Conservation (phyloP, 1,140 invertebrate genomes). For the Mylabris phalerata region DNA sequence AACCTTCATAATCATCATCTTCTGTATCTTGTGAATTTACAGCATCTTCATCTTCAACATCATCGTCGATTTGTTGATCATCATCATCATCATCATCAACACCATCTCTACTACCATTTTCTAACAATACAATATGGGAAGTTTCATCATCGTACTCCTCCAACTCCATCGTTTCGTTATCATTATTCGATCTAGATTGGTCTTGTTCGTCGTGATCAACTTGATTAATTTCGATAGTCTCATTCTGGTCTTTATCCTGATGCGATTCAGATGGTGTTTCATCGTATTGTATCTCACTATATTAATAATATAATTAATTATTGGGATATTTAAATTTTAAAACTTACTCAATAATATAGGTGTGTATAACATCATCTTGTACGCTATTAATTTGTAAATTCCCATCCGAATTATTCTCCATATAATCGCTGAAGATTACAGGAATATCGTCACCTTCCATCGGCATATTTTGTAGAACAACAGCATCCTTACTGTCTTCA, state of each 20-base stretch:
- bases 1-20: background rate
- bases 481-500: conserved; percentile 3
- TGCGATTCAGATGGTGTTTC: conserved; percentile 9
- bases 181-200: background rate
- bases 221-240: conserved; percentile 1
- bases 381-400: conserved; percentile 33
- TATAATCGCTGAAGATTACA: conserved; percentile 19
- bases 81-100: conserved; percentile 34
- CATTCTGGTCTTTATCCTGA: conserved; percentile 20
- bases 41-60: conserved; percentile 1
- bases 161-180: conserved; percentile 5
- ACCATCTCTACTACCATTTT: background rate
- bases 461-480: conserved; percentile 20
- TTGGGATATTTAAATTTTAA: background rate
- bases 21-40: conserved; percentile 4
- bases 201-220: conserved; percentile 11
- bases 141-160: conserved; percentile 6
- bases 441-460: conserved; percentile 21
- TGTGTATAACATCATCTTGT: conserved; percentile 23
- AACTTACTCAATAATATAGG: conserved; percentile 31
- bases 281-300: background rate
- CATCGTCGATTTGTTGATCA: conserved; percentile 16
- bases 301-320: background rate
- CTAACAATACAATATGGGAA: conserved; percentile 21
- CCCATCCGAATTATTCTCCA: conserved; percentile 31